phyloP scores from a whole-genome alignment of 2,888 invertebrate species.

The Melanargia galathea region DNA sequence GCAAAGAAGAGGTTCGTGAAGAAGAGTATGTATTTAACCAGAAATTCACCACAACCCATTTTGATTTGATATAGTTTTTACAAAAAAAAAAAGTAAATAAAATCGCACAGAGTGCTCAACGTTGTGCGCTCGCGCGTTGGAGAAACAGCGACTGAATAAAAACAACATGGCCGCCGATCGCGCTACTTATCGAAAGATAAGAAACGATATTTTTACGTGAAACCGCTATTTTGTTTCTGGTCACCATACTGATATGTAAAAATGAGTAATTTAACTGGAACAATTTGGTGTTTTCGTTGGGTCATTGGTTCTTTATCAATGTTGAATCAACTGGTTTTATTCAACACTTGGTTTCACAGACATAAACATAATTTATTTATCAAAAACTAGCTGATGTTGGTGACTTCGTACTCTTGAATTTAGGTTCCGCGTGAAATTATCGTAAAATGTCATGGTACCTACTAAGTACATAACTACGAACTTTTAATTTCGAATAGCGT shows the following conservation, averaged over 20 bases:
- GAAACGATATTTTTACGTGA: constrained; percentile 1
- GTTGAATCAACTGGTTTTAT: background rate
- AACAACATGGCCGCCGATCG: constrained; percentile 18
- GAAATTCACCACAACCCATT: constrained; percentile 87
- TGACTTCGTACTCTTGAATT: too few relatives aligned
- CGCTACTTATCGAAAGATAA: constrained; percentile 18
- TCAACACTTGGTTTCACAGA: background rate
- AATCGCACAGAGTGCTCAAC: constrained; percentile 20
- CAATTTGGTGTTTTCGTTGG: background rate
- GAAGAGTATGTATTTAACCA: constrained; percentile 90
- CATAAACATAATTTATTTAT: too few relatives aligned
- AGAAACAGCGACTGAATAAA: constrained; percentile 22
- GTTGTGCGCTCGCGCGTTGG: constrained; percentile 33
- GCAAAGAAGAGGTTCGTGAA: constrained; percentile 88
- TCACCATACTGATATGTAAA: constrained; percentile 6
- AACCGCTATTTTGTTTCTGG: background rate
- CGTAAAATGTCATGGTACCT: too few relatives aligned
- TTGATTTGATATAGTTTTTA: constrained; percentile 46
- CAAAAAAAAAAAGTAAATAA: constrained; percentile 14
- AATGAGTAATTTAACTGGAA: constrained; percentile 1
- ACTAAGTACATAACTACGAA: too few relatives aligned
- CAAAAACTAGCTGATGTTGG: too few relatives aligned
- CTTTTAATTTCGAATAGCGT: too few relatives aligned
- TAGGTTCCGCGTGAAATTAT: too few relatives aligned
- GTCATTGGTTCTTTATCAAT: constrained; percentile 1